A percentile compares a stretch with the other conserved stretches of the same genome.
Evolutionary conservation across 2,888 invertebrate genomes (phyloP).

Genomic region (Tineola bisselliella): DNA sequence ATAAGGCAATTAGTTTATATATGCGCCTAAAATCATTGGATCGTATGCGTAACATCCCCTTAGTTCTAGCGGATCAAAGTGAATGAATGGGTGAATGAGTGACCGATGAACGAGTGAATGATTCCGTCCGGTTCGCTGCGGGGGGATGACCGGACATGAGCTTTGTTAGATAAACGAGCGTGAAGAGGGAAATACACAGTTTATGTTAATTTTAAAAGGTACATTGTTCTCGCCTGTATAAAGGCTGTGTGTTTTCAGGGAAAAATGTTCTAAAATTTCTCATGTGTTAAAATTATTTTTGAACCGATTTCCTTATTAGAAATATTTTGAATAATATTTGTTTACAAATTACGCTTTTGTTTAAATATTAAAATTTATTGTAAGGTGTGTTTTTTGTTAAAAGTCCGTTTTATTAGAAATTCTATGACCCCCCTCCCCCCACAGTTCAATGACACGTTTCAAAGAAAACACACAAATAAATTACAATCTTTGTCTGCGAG

Average conservation of each 20-base stretch:
- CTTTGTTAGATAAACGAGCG: constrained; percentile 11
- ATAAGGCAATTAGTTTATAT: background rate
- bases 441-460: too few relatives aligned
- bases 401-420: too few relatives aligned
- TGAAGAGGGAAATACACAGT: constrained; percentile 3
- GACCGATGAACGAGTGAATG: constrained; percentile 47
- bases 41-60: constrained; percentile 34
- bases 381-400: too few relatives aligned
- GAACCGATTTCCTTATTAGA: background rate
- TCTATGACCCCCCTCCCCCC: too few relatives aligned
- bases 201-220: constrained; percentile 4
- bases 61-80: constrained; percentile 48
- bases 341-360: too few relatives aligned
- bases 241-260: background rate
- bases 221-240: constrained; percentile 2
- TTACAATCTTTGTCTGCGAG: too few relatives aligned
- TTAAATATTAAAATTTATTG: too few relatives aligned
- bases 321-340: too few relatives aligned
- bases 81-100: constrained; percentile 39
- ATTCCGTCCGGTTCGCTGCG: constrained; percentile 36
- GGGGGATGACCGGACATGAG: constrained; percentile 8
- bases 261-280: background rate
- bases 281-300: background rate
- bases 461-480: too few relatives aligned
- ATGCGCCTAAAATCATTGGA: background rate